Base-by-base conservation (phyloP, 1,140 invertebrate species). In the Trichonephila clavipes region DNA sequence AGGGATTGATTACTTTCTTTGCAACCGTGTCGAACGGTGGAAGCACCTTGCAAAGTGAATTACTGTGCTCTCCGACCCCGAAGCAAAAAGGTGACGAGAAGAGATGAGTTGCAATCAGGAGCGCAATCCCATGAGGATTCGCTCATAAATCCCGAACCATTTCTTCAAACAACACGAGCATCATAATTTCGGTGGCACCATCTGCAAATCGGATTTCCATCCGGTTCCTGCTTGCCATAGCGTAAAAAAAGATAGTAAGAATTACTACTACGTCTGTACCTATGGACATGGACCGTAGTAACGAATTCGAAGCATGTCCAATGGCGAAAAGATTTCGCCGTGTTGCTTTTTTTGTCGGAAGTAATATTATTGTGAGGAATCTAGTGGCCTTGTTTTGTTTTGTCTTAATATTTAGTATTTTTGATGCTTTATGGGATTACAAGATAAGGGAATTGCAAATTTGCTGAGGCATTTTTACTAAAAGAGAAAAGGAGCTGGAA, bases 81-180 rank as follows among this genome's bases (percentile, higher is more conserved):
- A 69, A 72, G 69, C 34, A 77, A 77, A 51, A 44, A 89, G 89
- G 89, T 90, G 90, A 66, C 77, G 90, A 58, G 59, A 85, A 61
- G 88, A 58, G 90, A 85, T 85, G 90, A 66, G 90, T 64, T 85
- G 90, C 90, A 92, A 92, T 92, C 90, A 92, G 81, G 90, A 85
- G 51, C 28, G 81, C 62, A 85, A 51, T 92, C 90, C 81, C 90
- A 58, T 14, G 81, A 81, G 90, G 58, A 92, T 66, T 64, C 59
- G 2, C 34, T 62, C 90, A 83, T 85, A 92, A 92, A 64, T 92
- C 90, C 90, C 34, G 82, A 64, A 34, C 77, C 34, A 85, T 92
- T 92, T 92, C 81, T 92, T 92, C 81, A 83, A 92, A 92, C 72
- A 90, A 59, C 72, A 58, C 58, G 90, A 58, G 72, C 69, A 51